phyloP scores from a whole-genome alignment of 2,113 vertebrate genomes.

The Fregetta grallaria region DNA sequence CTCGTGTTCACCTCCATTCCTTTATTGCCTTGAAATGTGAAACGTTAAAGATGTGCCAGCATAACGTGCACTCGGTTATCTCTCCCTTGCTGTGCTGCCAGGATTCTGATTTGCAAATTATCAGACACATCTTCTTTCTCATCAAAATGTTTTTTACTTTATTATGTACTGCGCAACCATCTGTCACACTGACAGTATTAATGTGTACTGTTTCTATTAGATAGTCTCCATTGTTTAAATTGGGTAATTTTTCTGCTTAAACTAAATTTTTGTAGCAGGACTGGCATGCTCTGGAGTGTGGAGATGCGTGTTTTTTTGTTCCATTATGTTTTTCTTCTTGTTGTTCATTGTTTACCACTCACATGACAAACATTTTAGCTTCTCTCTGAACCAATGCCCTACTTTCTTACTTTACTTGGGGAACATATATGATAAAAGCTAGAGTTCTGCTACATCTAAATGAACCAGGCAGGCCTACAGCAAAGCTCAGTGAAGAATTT shows the following conservation, averaged over 20 bases:
- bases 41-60: conserved; percentile 52
- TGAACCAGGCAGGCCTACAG: conserved; percentile 42
- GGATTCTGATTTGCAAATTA: conserved; percentile 64
- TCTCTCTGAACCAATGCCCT: conserved; percentile 30
- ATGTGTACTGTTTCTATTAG: conserved; percentile 55
- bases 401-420: conserved; percentile 38
- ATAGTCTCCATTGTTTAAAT: conserved; percentile 54
- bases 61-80: conserved; percentile 39
- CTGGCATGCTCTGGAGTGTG: not conserved
- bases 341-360: conserved; percentile 41
- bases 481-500: conserved; percentile 5
- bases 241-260: conserved; percentile 39
- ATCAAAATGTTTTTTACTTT: conserved; percentile 54
- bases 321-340: conserved; percentile 24
- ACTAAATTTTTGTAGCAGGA: conserved; percentile 7
- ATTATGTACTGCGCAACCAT: conserved; percentile 53
- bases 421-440: not conserved
- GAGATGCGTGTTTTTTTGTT: conserved; percentile 18
- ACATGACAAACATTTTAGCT: conserved; percentile 47
- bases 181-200: conserved; percentile 66
- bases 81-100: conserved; percentile 30
- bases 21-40: conserved; percentile 24
- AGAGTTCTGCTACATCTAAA: conserved; percentile 30
- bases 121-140: conserved; percentile 51
- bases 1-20: not conserved